Evolutionary conservation across 2,888 invertebrate species (phyloP).

Genomic region (Microctonus brassicae): DNA sequence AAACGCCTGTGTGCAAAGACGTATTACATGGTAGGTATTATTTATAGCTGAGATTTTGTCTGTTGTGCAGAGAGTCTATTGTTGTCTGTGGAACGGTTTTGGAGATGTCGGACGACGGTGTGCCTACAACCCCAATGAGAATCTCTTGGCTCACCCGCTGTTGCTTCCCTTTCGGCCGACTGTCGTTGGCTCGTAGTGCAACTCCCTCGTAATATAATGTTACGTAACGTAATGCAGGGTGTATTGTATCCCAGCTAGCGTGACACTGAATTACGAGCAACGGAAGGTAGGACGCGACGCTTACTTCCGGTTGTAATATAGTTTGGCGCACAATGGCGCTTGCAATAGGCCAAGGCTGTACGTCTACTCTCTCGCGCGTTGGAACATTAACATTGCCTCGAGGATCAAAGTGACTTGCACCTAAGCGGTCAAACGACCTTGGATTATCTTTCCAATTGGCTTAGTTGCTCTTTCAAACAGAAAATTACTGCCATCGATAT

Average conservation of each 20-base stretch:
- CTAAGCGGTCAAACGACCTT: conserved; percentile 48
- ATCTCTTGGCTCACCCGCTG: conserved; percentile 17
- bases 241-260: conserved; percentile 53
- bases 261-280: conserved; percentile 68
- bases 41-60: conserved; percentile 20
- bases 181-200: conserved; percentile 23
- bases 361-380: conserved; percentile 10
- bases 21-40: conserved; percentile 9
- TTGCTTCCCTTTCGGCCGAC: conserved; percentile 24
- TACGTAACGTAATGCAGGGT: conserved; percentile 53
- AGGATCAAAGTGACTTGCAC: conserved; percentile 60
- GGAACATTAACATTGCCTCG: conserved; percentile 54
- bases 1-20: conserved; percentile 4
- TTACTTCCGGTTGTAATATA: conserved; percentile 69
- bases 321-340: conserved; percentile 66
- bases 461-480: background rate
- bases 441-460: background rate
- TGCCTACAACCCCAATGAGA: conserved; percentile 10
- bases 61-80: conserved; percentile 5
- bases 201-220: conserved; percentile 49
- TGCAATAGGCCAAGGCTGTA: conserved; percentile 62
- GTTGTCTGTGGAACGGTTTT: background rate
- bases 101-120: conserved; percentile 12
- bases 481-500: background rate
- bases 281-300: conserved; percentile 67